These are phyloP conservation scores for Drosophila suboccidentalis DNA, from an alignment of 2,888 invertebrate species.

Conservation along the genomic window DNA sequence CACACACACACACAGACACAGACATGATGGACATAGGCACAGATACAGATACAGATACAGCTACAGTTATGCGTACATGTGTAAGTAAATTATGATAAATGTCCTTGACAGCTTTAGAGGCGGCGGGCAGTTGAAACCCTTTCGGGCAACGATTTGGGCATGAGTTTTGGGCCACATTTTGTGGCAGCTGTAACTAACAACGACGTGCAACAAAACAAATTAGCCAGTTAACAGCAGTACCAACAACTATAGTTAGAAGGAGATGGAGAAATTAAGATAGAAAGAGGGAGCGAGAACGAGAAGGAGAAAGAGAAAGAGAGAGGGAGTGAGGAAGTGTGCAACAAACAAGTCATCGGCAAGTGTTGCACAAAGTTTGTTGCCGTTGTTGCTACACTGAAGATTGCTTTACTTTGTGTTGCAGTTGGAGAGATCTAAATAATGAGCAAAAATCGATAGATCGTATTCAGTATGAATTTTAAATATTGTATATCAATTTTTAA, in stretches of 20 bases:
- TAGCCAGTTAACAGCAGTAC: slow-evolving; percentile 76
- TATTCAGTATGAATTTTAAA: too few relatives aligned
- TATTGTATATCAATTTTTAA: too few relatives aligned
- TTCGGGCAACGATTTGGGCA: slow-evolving; percentile 30
- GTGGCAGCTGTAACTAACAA: slow-evolving; percentile 80
- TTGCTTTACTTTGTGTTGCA: not conserved
- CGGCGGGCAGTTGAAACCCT: slow-evolving; percentile 61
- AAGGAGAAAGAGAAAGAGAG: not conserved
- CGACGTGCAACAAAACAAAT: slow-evolving; percentile 74
- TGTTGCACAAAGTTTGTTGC: slow-evolving; percentile 35
- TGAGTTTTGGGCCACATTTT: slow-evolving; percentile 42
- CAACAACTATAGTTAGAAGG: slow-evolving; percentile 22
- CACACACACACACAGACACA: slow-evolving; percentile 20
- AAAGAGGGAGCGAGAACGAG: not conserved
- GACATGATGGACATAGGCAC: slow-evolving; percentile 12
- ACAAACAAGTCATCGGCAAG: slow-evolving; percentile 43
- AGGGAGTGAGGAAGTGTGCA: not conserved
- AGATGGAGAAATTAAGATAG: not conserved
- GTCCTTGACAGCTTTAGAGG: slow-evolving; percentile 73
- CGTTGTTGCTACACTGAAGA: not conserved
- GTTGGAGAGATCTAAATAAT: not conserved
- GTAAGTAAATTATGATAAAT: slow-evolving; percentile 80
- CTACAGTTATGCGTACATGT: slow-evolving; percentile 37
- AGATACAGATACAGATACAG: slow-evolving; percentile 1
- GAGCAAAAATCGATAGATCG: too few relatives aligned